These are phyloP conservation scores for Brachyhypopomus gauderio DNA, from an alignment of 2,113 vertebrate species.

Conservation along the genomic window DNA sequence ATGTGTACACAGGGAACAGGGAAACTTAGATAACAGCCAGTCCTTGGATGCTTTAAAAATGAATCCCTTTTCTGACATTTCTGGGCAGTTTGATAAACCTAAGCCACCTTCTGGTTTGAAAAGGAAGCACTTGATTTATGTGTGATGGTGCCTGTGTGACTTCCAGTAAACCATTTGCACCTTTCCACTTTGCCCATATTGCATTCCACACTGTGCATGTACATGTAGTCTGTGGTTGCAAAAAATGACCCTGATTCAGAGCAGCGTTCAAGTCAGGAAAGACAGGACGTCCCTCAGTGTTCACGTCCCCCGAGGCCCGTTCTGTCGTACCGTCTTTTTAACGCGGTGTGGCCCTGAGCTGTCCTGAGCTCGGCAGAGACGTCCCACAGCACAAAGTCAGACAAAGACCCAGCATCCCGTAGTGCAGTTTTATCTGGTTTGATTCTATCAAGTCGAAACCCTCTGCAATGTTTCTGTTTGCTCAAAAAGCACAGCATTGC, in stretches of 20 bases:
- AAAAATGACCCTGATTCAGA: conserved; percentile 60
- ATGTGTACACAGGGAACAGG: not conserved
- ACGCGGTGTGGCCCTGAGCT: conserved; percentile 74
- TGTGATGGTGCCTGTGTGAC: not conserved
- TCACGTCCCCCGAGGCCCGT: conserved; percentile 79
- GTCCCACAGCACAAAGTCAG: conserved; percentile 78
- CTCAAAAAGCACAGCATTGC: conserved; percentile 70
- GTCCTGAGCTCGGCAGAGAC: conserved; percentile 79
- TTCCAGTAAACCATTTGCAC: not conserved
- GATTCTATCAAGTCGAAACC: not conserved
- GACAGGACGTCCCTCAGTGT: conserved; percentile 84
- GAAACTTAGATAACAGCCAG: not conserved
- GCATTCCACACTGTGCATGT: not conserved
- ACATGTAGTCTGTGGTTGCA: conserved; percentile 61
- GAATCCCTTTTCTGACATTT: not conserved
- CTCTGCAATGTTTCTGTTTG: conserved; percentile 39
- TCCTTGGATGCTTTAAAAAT: not conserved
- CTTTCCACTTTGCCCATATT: not conserved
- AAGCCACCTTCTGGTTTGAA: not conserved
- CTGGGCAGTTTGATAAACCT: not conserved
- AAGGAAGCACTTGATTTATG: not conserved
- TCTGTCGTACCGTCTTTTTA: conserved; percentile 84
- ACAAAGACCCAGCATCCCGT: not conserved
- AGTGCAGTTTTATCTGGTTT: not conserved
- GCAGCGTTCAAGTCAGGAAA: conserved; percentile 51